Evolutionary conservation across 2,888 invertebrate genomes (phyloP).

Genomic region (Yponomeuta cagnagella): DNA sequence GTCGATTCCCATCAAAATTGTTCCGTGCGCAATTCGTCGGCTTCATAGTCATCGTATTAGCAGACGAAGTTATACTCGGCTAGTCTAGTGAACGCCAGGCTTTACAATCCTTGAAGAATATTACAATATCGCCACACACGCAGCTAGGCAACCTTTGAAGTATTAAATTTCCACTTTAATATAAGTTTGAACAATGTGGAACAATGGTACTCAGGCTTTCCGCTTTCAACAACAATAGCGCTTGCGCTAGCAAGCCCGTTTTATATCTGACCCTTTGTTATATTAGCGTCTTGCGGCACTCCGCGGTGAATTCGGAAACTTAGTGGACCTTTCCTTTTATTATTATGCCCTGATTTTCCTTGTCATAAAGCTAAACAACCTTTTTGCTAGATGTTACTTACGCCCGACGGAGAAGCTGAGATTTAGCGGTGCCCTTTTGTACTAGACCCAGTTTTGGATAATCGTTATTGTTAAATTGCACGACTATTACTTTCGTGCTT

Average conservation of each 20-base stretch:
- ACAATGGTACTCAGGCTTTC: not conserved
- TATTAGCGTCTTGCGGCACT: conserved; percentile 13
- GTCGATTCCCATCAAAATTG: no score
- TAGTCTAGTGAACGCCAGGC: no score
- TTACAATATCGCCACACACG: not conserved
- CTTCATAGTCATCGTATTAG: not conserved
- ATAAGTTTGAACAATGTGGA: conserved; percentile 11
- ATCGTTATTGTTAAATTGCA: not conserved
- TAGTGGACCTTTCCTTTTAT: conserved; percentile 15
- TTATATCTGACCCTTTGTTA: conserved; percentile 16
- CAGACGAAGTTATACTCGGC: not conserved
- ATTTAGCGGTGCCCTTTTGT: not conserved
- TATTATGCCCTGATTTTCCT: conserved; percentile 15
- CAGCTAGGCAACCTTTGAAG: not conserved
- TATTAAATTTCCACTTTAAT: conserved; percentile 13
- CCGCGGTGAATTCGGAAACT: conserved; percentile 12
- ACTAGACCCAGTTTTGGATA: not conserved
- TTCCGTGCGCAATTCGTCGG: no score
- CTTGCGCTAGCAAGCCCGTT: conserved; percentile 6
- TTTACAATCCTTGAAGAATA: not conserved
- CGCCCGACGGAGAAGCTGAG: not conserved
- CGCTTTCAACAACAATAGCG: not conserved
- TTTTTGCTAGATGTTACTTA: conserved; percentile 9
- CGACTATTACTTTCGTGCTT: not conserved
- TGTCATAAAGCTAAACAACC: conserved; percentile 15